These are phyloP conservation scores for Axis porcinus DNA, from an alignment of 2,113 vertebrate species.

Conservation along the genomic window DNA sequence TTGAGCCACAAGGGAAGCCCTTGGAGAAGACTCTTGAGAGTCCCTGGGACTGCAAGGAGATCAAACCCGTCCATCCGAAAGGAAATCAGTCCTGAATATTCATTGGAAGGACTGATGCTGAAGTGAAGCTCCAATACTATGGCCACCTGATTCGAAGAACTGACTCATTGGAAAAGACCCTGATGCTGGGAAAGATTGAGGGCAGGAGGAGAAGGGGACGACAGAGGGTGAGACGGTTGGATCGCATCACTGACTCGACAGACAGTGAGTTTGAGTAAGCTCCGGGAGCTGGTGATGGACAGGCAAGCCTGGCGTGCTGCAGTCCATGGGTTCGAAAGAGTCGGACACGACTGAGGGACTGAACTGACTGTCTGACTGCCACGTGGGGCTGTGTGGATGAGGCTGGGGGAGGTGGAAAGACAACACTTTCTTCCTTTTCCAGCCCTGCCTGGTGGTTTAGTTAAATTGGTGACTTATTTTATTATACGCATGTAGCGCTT, in stretches of 20 bases:
- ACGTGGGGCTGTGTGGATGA: fast-evolving
- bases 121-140: background rate
- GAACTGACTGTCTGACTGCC: background rate
- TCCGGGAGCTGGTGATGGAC: background rate
- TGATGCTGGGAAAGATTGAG: background rate
- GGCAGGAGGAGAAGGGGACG: background rate
- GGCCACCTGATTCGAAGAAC: background rate
- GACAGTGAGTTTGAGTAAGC: background rate
- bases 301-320: background rate
- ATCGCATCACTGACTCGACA: fast-evolving
- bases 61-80: background rate
- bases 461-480: background rate
- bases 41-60: background rate
- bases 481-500: fast-evolving
- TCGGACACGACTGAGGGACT: background rate
- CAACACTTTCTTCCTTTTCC: fast-evolving
- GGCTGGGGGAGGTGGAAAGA: background rate
- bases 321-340: background rate
- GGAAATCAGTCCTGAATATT: background rate
- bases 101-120: background rate
- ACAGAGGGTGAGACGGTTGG: background rate
- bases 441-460: background rate
- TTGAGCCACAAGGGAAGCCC: too few relatives aligned
- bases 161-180: background rate
- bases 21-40: background rate